A percentile compares a stretch with the other conserved stretches of the same genome.
These are phyloP conservation scores for Lepisosteus osseus DNA, from an alignment of 2,113 vertebrate genomes.

Conservation along the genomic window DNA sequence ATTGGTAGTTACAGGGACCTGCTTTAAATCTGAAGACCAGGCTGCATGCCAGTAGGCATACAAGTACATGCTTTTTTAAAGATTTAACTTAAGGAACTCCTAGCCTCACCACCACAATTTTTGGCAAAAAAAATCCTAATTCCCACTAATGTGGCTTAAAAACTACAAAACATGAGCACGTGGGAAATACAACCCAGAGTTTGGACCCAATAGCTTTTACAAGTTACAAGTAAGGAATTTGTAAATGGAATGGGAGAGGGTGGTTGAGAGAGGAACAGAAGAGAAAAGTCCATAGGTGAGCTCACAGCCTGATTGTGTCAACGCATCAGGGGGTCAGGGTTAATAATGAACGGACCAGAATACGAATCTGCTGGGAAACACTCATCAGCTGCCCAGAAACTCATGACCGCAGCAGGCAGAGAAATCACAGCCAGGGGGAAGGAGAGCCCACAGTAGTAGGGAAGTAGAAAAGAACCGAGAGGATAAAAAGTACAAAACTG, in stretches of 20 bases:
- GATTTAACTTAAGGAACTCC: no score
- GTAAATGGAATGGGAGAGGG: constrained; percentile 6
- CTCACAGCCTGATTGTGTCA: constrained; percentile 38
- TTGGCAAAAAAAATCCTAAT: no score
- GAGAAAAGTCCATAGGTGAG: constrained; percentile 29
- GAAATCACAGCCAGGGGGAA: background rate
- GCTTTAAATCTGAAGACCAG: no score
- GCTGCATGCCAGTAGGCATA: no score
- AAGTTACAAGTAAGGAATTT: no score
- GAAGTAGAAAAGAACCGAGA: background rate
- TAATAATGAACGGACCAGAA: constrained; percentile 56
- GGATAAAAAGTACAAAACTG: constrained; percentile 6
- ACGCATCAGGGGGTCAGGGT: constrained; percentile 53
- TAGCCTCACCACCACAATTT: no score
- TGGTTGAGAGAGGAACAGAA: constrained; percentile 23
- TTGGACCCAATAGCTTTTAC: no score
- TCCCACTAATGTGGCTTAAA: no score
- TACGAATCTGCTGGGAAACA: background rate
- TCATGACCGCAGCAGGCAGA: constrained; percentile 28
- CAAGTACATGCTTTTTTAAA: no score
- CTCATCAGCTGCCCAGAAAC: background rate
- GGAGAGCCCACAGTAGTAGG: background rate
- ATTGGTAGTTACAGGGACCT: no score
- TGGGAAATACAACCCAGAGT: no score
- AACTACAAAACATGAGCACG: no score